phyloP scores from a whole-genome alignment of 2,113 vertebrate species.

The Typhlomys cinereus region DNA sequence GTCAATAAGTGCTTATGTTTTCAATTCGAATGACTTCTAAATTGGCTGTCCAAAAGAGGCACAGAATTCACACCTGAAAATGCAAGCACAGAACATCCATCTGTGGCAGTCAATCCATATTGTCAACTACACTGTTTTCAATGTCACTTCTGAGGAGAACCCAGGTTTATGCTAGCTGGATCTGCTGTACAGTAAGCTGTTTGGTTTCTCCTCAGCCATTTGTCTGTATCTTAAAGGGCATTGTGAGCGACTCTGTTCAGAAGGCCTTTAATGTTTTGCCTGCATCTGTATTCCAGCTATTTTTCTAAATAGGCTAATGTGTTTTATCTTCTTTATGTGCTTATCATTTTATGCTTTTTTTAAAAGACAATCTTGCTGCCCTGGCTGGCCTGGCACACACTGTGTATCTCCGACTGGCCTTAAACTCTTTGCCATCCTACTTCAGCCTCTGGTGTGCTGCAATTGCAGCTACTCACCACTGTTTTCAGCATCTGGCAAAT shows the following conservation, averaged over 20 bases:
- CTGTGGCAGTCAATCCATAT: background rate
- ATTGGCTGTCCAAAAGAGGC: background rate
- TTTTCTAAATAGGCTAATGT: background rate
- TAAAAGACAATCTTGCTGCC: background rate
- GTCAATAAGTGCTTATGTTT: background rate
- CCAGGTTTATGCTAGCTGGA: background rate
- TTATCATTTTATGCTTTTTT: background rate
- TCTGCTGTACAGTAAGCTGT: background rate
- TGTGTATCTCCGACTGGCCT: background rate
- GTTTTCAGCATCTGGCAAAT: background rate
- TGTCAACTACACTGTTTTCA: background rate
- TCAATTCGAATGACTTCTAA: background rate
- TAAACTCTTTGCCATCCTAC: too few species aligned
- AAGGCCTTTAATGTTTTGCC: background rate
- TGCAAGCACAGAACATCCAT: background rate
- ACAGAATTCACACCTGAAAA: background rate
- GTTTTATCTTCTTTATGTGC: background rate
- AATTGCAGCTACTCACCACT: background rate
- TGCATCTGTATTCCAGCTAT: background rate
- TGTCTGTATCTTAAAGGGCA: background rate
- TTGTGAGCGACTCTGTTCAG: background rate
- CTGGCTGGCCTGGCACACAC: background rate
- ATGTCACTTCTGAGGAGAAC: background rate
- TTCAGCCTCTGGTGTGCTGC: background rate
- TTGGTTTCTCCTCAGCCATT: background rate